A percentile compares a stretch with the other conserved stretches of the same genome.
Conservation (phyloP, 2,888 invertebrate species). For the Drosophila mettleri region DNA sequence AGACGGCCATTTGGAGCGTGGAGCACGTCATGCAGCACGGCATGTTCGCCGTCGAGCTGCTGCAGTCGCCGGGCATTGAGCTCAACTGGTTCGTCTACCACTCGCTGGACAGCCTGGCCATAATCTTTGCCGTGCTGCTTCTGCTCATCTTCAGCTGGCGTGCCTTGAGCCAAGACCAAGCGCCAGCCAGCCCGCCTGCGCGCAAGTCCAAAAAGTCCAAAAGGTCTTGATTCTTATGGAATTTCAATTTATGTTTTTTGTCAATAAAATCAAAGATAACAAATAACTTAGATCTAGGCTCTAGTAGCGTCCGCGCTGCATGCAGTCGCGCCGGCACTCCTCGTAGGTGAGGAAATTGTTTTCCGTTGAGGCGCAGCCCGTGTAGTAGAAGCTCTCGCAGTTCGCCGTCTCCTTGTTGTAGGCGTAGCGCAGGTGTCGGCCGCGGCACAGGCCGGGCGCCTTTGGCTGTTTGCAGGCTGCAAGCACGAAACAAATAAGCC, state of each 20-base stretch:
- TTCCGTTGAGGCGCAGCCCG: constrained; percentile 76
- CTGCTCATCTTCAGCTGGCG: constrained; percentile 1
- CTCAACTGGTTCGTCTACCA: constrained; percentile 83
- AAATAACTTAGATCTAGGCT: constrained; percentile 1
- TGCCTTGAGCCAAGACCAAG: neutral
- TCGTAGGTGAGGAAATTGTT: constrained; percentile 81
- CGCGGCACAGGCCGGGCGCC: constrained; percentile 75
- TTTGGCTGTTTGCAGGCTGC: constrained; percentile 75
- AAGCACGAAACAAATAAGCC: neutral
- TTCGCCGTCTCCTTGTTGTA: constrained; percentile 73
- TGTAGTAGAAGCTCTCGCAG: constrained; percentile 81
- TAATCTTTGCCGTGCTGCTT: constrained; percentile 43
- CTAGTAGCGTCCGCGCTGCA: constrained; percentile 74
- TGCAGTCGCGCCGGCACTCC: constrained; percentile 81
- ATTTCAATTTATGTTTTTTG: neutral
- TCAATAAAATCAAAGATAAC: constrained; percentile 7
- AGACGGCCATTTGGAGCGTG: constrained; percentile 87
- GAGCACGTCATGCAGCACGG: constrained; percentile 86
- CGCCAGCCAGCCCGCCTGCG: no score
- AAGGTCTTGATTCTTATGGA: constrained; percentile 9
- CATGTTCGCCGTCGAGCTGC: constrained; percentile 53
- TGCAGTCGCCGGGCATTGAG: constrained; percentile 79
- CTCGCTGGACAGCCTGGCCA: constrained; percentile 79
- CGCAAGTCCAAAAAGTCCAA: constrained; percentile 6
- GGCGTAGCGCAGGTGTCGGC: constrained; percentile 76